Conservation (phyloP, 1,140 invertebrate species). For the Reticulitermes speratus region DNA sequence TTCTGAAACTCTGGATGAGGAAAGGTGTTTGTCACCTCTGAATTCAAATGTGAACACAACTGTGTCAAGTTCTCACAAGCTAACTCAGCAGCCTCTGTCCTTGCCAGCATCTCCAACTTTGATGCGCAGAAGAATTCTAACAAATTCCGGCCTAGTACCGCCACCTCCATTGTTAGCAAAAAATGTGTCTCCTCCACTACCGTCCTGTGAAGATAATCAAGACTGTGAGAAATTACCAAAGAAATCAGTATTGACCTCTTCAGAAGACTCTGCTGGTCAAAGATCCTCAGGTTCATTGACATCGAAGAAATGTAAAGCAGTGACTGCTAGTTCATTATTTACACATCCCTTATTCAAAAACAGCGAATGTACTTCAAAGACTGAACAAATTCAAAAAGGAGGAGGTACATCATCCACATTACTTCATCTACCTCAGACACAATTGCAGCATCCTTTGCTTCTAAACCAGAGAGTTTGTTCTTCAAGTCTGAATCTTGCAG, state of each 20-base stretch:
- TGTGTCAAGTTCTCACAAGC: background rate
- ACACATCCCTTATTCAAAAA: slow-evolving; percentile 53
- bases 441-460: background rate
- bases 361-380: slow-evolving; percentile 23
- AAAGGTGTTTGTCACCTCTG: slow-evolving; percentile 5
- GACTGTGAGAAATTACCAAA: background rate
- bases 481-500: slow-evolving; percentile 32
- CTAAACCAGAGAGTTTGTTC: slow-evolving; percentile 31
- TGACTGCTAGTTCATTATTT: slow-evolving; percentile 47
- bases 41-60: background rate
- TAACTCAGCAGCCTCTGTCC: slow-evolving; percentile 3
- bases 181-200: background rate
- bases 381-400: slow-evolving; percentile 11
- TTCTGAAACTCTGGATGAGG: background rate
- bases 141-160: slow-evolving; percentile 20
- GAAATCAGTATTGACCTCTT: slow-evolving; percentile 3
- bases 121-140: slow-evolving; percentile 20
- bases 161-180: slow-evolving; percentile 8
- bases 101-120: slow-evolving; percentile 39
- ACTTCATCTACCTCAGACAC: slow-evolving; percentile 17
- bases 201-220: slow-evolving; percentile 10
- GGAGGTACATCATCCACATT: slow-evolving; percentile 22
- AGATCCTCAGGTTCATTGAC: background rate
- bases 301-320: slow-evolving; percentile 4
- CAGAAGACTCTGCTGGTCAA: background rate